A percentile compares a stretch with the other conserved stretches of the same genome.
These are phyloP conservation scores for Ophthalmolycus amberensis DNA, from an alignment of 2,113 vertebrate genomes.

Conservation along the genomic window DNA sequence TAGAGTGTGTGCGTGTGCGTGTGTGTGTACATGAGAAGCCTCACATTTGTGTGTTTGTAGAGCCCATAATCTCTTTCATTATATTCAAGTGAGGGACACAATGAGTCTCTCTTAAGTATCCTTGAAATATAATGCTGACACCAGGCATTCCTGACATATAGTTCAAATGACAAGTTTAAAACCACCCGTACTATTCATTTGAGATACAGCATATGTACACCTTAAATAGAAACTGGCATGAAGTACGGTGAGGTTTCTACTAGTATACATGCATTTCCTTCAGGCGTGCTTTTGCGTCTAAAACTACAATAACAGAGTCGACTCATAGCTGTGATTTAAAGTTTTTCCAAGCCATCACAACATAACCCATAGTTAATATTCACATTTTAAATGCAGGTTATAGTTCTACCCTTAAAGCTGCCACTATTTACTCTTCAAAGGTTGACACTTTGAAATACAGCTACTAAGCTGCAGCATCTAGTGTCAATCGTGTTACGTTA, in stretches of 20 bases:
- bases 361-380: not conserved
- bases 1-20: conserved; percentile 15
- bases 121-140: conserved; percentile 39
- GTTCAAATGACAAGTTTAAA: conserved; percentile 32
- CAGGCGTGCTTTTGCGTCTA: not conserved
- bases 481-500: not conserved
- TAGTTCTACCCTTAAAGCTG: not conserved
- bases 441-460: not conserved
- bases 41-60: conserved; percentile 42
- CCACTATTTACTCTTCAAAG: not conserved
- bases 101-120: conserved; percentile 22
- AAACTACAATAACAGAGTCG: not conserved
- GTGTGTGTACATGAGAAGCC: not conserved
- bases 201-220: not conserved
- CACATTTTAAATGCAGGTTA: not conserved
- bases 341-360: not conserved
- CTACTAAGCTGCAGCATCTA: not conserved
- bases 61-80: conserved; percentile 42
- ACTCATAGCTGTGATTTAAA: not conserved
- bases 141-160: not conserved
- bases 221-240: conserved; percentile 3
- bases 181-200: not conserved
- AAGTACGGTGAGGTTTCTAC: not conserved
- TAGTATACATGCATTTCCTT: not conserved
- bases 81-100: conserved; percentile 47